Evolutionary conservation across 1,140 invertebrate genomes (phyloP).

Genomic region (Zelostemma sp.): DNA sequence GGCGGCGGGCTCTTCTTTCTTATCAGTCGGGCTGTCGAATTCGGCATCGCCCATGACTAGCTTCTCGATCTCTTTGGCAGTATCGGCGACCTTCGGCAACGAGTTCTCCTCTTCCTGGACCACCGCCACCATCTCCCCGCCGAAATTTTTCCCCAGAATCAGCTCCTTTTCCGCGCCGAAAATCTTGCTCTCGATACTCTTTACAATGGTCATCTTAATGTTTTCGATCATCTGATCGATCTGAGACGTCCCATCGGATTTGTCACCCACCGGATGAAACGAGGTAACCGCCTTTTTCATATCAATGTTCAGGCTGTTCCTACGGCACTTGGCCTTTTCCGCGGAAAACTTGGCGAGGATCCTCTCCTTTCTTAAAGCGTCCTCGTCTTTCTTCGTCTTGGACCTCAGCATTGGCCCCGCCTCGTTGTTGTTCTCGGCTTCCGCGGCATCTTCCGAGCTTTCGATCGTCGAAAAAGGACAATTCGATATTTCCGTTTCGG

Average conservation of each 20-base stretch:
- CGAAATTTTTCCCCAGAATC: slow-evolving; percentile 57
- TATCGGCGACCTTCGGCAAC: slow-evolving; percentile 67
- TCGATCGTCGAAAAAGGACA: slow-evolving; percentile 54
- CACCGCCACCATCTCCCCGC: slow-evolving; percentile 52
- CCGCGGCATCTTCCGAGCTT: slow-evolving; percentile 52
- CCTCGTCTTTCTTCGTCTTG: slow-evolving; percentile 60
- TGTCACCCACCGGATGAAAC: slow-evolving; percentile 50
- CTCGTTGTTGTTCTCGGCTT: slow-evolving; percentile 61
- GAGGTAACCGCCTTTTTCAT: slow-evolving; percentile 61
- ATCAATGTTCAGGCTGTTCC: slow-evolving; percentile 64
- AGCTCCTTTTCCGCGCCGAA: slow-evolving; percentile 56
- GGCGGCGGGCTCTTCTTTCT: slow-evolving; percentile 18
- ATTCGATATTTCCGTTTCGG: slow-evolving; percentile 68
- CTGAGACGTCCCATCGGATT: slow-evolving; percentile 51
- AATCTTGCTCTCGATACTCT: slow-evolving; percentile 63
- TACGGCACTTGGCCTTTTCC: slow-evolving; percentile 56
- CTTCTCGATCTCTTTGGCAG: slow-evolving; percentile 71
- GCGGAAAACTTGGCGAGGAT: slow-evolving; percentile 49
- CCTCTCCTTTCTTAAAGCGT: slow-evolving; percentile 53
- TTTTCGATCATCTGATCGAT: slow-evolving; percentile 67
- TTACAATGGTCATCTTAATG: slow-evolving; percentile 64
- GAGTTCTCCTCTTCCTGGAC: slow-evolving; percentile 60
- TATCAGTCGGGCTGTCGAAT: slow-evolving; percentile 35
- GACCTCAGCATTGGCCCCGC: slow-evolving; percentile 62
- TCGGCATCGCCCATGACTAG: slow-evolving; percentile 69